Evolutionary conservation across 2,113 vertebrate genomes (phyloP), one percentile per base, ranked within the genome.

Genomic region (Lipophrys pholis): DNA sequence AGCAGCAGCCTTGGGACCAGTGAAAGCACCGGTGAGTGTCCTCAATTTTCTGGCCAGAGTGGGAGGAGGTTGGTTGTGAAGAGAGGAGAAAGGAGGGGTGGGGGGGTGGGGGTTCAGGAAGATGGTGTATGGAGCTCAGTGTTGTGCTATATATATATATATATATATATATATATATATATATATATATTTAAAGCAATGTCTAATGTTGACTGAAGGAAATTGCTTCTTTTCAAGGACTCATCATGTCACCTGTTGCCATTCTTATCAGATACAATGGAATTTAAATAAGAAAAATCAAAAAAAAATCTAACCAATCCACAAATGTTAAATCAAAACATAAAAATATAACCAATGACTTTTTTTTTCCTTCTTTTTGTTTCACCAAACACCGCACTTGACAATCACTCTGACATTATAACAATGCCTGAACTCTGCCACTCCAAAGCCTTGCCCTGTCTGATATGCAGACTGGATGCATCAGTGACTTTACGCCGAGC

Each of bases 11-110:
- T 56, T 57, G 78, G 71, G 73, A 84, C 68, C 81, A 85, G 78
- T 77, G 86, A 74, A 75, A 84, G 77, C 55, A n/a, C 78, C 49
- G 91, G 91, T 93, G 85, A 92, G 90, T 93, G 78, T 85, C 81
- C 72, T 87, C 72, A 73, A 75, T 87, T 87, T 90, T 87, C 64
- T 89, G 86, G 73, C 75, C 82, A 80, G 77, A 89, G 89, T 86
- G 84, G 91, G 91, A 87, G 80, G 84, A 89, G 85, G 89, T 85
- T 89, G 65, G 83, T 64, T 64, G 88, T 62, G 76, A 88, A 81
- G 80, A 83, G 73, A 70, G 87, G 57, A 81, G 66, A 60, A 40
- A 56, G 67, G 65, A 60, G 82, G 68, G 21, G 21, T 2, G 21
- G 21, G 4, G 21, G 82, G 64, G 83, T 73, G 75, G 81, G 78